Base-by-base conservation (phyloP, 2,888 invertebrate genomes). In the Xanthorhoe spadicearia region DNA sequence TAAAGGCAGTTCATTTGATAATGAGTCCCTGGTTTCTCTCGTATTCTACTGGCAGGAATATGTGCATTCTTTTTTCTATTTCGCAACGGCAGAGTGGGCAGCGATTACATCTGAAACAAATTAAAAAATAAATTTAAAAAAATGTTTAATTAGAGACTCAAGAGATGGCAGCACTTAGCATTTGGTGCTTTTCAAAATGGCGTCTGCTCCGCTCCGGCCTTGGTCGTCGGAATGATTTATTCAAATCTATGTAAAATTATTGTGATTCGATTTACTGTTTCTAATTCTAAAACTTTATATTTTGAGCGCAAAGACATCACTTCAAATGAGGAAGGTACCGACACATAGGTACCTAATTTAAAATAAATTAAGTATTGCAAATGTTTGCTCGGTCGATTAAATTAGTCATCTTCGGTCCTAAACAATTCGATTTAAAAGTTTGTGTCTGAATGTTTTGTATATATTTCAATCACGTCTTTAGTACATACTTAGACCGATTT, bases 21-120 rank as follows among this genome's bases (percentile, higher is more conserved):
- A 88, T 87, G 9, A 90, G 77, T 1, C 86, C 88, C 15, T 82
- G 81, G 59, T 75, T 81, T 64, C 80, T 87, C 71, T 90, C 86
- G 79, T 86, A 94, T 75, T 95, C 95, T 64, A 95, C 93, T 8
- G 96, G 96, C 35, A 96, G 92, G 85, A 95, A 97, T 72, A 97
- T 95, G 80, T 95, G 95, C 88, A 96, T 95, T 32, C 95, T 93
- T 74, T 95, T 94, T 57, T 95, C 94, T 70, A 97, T 96, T 79
- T 95, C 94, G 5, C 95, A 93, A 18, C 97, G 94, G 83, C 97
- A 97, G 35, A 97, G 88, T 0, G 97, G 97, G 83, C 97, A 97
- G 66, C 95, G 94, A 67, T 95, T 94, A 83, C 97, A 96, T 79
- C 95, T 95, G 91, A 70, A 71, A 73, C 48, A 64, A 62, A 10